Evolutionary conservation across 2,888 invertebrate species (phyloP), one percentile per base, ranked within the genome.

Genomic region (Chrysolina americana): DNA sequence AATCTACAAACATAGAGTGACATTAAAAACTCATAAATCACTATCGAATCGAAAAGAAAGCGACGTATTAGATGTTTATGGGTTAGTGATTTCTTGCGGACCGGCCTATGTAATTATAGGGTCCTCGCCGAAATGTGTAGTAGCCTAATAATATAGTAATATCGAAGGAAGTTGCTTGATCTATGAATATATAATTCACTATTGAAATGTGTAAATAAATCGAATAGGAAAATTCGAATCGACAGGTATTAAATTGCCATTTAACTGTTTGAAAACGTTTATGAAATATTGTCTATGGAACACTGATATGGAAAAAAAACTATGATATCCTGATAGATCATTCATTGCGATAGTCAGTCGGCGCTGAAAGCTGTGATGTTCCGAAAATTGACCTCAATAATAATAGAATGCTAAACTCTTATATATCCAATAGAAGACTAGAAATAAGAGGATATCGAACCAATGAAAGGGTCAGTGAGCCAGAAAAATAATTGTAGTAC

Each of bases 41-140:
- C 59, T 59, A 59, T 59, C 36, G n/a, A n/a, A 59, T 59, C 59
- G 59, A 59, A 59, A 59, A 59, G 59, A 59, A 59, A 59, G 59
- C 59, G 36, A 59, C 59, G 59, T 36, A 59, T 59, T 59, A 59
- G 36, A 59, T 36, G 59, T 59, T 59, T 59, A 59, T 36, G 59
- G 59, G 59, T 59, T 59, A 59, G 59, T 44, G 48, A 50, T 50
- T 65, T 47, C 28, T 53, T 21, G 23, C 28, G 48, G 36, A 28
- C 48, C 50, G 36, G 28, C 65, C 65, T 65, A 41, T 68, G 28
- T 64, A 68, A 73, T 73, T 68, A 73, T 41, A 69, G 73, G 63
- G 65, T 53, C 56, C 69, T 56, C 47, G 73, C 73, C 73, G 64
- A 73, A 73, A 69, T 48, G 36, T 65, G 65, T 74, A 64, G 74